Percentiles rank a stretch among this genome's conserved stretches.
Evolutionary conservation across 2,797 vertebrate species (phyloP).

Genomic region (Zenarchopterus dispar): DNA sequence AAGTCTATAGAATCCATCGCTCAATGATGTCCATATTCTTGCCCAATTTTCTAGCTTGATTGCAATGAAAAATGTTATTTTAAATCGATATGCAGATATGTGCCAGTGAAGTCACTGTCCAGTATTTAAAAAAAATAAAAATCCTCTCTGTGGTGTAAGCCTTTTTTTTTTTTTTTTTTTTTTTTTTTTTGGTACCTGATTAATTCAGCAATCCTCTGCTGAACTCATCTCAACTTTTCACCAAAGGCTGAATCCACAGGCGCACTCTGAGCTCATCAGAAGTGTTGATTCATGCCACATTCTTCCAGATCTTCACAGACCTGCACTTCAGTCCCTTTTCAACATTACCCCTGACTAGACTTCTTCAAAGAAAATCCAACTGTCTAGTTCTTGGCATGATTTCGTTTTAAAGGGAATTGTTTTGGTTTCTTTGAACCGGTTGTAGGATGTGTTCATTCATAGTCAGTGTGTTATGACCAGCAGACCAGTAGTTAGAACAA

Average conservation of each 20-base stretch:
- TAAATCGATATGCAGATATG: too few relatives aligned
- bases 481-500: background rate
- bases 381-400: background rate
- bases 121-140: background rate
- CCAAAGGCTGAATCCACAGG: constrained; percentile 14
- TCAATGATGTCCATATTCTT: background rate
- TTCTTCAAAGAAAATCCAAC: background rate
- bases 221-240: constrained; percentile 15
- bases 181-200: constrained; percentile 23
- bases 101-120: constrained; percentile 3
- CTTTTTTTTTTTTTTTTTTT: constrained; percentile 26
- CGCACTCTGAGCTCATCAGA: constrained; percentile 13
- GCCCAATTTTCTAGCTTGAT: background rate
- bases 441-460: constrained; percentile 4
- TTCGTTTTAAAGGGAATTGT: background rate
- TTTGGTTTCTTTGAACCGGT: constrained; percentile 8
- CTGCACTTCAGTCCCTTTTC: background rate
- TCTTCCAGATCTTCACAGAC: background rate
- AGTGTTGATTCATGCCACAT: constrained; percentile 10
- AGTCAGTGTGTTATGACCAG: constrained; percentile 3
- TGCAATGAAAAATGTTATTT: background rate
- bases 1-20: background rate
- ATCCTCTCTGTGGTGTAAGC: background rate
- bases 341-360: background rate
- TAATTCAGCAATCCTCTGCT: constrained; percentile 14